Evolutionary conservation across 1,140 invertebrate genomes (phyloP).

Genomic region (Episyrphus balteatus): DNA sequence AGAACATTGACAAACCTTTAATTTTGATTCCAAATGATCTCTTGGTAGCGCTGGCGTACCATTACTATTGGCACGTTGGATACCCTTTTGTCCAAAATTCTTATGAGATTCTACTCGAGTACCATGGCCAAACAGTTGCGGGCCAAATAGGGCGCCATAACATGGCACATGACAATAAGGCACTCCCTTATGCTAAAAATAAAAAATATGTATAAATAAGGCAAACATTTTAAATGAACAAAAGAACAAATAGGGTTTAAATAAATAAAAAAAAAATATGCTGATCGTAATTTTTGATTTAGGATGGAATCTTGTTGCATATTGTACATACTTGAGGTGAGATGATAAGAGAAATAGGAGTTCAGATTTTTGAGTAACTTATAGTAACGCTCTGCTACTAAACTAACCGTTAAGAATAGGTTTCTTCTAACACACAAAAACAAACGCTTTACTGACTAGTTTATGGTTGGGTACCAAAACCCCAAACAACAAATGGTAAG

Average conservation of each 20-base stretch:
- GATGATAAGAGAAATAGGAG: no score
- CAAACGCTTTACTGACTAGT: no score
- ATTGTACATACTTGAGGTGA: no score
- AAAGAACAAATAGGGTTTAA: no score
- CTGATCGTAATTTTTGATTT: background rate
- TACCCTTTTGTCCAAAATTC: slow-evolving; percentile 65
- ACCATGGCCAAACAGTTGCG: slow-evolving; percentile 75
- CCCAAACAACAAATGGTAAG: no score
- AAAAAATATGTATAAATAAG: background rate
- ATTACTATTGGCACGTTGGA: slow-evolving; percentile 22
- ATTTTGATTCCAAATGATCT: slow-evolving; percentile 64
- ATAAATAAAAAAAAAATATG: background rate
- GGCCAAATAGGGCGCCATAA: slow-evolving; percentile 79
- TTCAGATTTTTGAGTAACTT: no score
- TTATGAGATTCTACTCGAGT: slow-evolving; percentile 77
- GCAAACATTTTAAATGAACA: no score
- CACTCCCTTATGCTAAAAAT: slow-evolving; percentile 70
- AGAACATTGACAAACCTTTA: slow-evolving; percentile 43
- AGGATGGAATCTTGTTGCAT: no score
- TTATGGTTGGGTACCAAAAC: no score
- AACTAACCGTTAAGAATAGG: no score
- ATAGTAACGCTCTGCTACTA: no score
- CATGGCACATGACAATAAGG: slow-evolving; percentile 87
- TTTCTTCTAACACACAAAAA: no score
- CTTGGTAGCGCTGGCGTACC: slow-evolving; percentile 41